Conservation (phyloP, 1,140 invertebrate species). For the Zaprionus nigranus region DNA sequence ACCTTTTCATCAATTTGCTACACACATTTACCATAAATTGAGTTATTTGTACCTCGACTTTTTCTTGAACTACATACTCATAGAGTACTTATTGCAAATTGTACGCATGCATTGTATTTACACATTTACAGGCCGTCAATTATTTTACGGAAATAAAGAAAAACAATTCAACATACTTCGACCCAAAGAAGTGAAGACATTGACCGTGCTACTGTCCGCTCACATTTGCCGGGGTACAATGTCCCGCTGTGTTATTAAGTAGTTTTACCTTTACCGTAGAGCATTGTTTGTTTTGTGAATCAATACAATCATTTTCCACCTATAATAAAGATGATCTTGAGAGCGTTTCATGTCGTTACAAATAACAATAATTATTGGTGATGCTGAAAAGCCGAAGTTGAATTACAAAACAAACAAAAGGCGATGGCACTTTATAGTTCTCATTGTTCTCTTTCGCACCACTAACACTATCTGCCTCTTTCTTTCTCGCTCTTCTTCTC, state of each 20-base stretch:
- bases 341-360: slow-evolving; percentile 65
- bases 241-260: slow-evolving; percentile 62
- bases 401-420: slow-evolving; percentile 63
- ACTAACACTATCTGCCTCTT: background rate
- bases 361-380: slow-evolving; percentile 74
- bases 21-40: too few relatives aligned
- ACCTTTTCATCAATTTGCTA: too few relatives aligned
- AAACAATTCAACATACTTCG: too few relatives aligned
- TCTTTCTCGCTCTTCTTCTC: background rate
- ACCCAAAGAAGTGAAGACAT: background rate
- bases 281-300: slow-evolving; percentile 58
- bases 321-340: slow-evolving; percentile 68
- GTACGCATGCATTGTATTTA: too few relatives aligned
- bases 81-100: too few relatives aligned
- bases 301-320: slow-evolving; percentile 78
- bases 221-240: background rate
- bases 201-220: background rate
- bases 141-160: too few relatives aligned
- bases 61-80: too few relatives aligned
- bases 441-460: background rate
- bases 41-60: too few relatives aligned
- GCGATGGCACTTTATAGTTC: slow-evolving; percentile 32
- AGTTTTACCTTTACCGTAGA: slow-evolving; percentile 41
- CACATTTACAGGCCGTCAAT: background rate
- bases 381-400: slow-evolving; percentile 70